Percentiles rank a stretch among this genome's conserved stretches.
These are phyloP conservation scores for Arnoldichthys spilopterus DNA, from an alignment of 2,797 vertebrate species.

Conservation along the genomic window DNA sequence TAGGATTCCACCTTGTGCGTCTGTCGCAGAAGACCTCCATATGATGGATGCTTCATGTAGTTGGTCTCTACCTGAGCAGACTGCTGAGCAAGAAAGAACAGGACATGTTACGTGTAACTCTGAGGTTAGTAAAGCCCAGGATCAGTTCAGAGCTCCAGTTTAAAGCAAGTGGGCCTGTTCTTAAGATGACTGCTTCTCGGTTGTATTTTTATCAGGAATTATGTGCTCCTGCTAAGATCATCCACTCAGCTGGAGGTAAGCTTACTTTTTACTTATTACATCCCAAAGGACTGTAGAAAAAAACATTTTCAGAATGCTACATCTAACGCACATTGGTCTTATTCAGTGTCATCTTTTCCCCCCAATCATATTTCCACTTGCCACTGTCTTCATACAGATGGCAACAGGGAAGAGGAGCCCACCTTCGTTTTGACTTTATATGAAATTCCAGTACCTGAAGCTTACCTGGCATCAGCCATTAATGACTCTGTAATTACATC, in stretches of 20 bases:
- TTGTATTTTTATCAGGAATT: constrained; percentile 19
- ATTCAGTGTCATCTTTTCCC: not conserved
- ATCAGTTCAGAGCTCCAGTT: not conserved
- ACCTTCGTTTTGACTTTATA: constrained; percentile 63
- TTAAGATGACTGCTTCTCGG: not conserved
- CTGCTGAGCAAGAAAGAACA: not conserved
- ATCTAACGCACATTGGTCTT: too few relatives aligned
- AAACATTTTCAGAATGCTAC: too few relatives aligned
- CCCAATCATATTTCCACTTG: not conserved
- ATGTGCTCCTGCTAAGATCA: constrained; percentile 29
- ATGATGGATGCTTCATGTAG: not conserved
- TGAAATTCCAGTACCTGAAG: constrained; percentile 53
- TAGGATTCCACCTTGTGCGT: constrained; percentile 12
- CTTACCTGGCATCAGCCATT: constrained; percentile 8
- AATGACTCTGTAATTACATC: not conserved
- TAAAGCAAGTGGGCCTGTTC: constrained; percentile 1
- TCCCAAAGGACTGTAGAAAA: not conserved
- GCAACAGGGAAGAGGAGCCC: constrained; percentile 46
- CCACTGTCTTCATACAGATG: constrained; percentile 14
- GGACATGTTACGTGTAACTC: not conserved
- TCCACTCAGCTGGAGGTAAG: constrained; percentile 25
- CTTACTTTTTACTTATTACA: not conserved
- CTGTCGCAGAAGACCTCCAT: constrained; percentile 16
- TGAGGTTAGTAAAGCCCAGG: constrained; percentile 15
- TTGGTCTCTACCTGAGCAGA: not conserved